A percentile compares a stretch with the other conserved stretches of the same genome.
phyloP scores from a whole-genome alignment of 2,888 invertebrate species.

The Lamellibrachia satsuma region DNA sequence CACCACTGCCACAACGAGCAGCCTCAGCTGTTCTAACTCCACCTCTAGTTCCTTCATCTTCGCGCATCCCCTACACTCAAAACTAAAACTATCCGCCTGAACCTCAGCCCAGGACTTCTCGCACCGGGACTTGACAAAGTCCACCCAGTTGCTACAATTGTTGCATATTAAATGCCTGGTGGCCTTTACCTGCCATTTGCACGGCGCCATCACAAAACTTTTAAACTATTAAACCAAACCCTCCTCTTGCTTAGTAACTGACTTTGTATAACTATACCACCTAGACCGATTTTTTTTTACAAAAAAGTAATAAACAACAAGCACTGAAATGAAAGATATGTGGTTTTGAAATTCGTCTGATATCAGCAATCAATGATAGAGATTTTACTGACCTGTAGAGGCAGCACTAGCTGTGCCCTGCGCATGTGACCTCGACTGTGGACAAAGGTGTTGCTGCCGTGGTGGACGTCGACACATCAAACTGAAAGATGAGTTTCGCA shows the following conservation, averaged over 20 bases:
- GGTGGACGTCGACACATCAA: not conserved
- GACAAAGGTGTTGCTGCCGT: not conserved
- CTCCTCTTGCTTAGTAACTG: not conserved
- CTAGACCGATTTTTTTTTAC: not conserved
- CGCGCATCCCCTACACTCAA: too few species aligned
- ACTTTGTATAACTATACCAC: not conserved
- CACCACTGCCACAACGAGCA: too few species aligned
- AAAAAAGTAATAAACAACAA: not conserved
- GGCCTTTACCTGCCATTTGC: too few species aligned
- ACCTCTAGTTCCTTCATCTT: too few species aligned
- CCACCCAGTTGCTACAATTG: too few species aligned
- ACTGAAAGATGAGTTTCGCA: not conserved
- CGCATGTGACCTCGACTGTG: not conserved
- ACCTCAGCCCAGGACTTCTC: too few species aligned
- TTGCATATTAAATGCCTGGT: too few species aligned
- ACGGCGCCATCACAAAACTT: too few species aligned
- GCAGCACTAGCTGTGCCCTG: slow-evolving; percentile 11
- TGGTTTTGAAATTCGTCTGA: not conserved
- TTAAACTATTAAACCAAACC: too few species aligned
- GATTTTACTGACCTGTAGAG: not conserved
- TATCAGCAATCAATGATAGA: not conserved
- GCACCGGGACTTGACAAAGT: too few species aligned
- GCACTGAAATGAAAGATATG: not conserved
- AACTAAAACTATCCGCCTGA: too few species aligned
- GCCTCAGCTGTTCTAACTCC: too few species aligned